Conservation (phyloP, 2,888 invertebrate genomes). For the Parascotia fuliginaria region DNA sequence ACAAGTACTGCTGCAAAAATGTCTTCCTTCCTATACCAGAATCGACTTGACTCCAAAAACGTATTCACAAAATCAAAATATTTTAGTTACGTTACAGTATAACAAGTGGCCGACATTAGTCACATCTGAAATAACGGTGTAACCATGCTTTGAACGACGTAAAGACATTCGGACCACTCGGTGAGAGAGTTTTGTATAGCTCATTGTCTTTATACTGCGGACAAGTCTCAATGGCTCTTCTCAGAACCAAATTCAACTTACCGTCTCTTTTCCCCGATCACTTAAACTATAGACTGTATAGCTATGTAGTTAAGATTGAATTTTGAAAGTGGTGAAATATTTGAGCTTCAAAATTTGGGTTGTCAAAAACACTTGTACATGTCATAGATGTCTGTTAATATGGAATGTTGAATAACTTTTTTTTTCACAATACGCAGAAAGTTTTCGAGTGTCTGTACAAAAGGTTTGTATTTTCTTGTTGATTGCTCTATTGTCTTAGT, state of each 20-base stretch:
- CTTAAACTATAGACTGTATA: constrained; percentile 43
- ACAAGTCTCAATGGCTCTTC: constrained; percentile 69
- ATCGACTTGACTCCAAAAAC: constrained; percentile 34
- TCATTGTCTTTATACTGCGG: constrained; percentile 75
- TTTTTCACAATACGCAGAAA: constrained; percentile 71
- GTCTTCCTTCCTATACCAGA: not conserved
- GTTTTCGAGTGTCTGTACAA: constrained; percentile 52
- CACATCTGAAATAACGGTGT: constrained; percentile 64
- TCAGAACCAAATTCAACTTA: constrained; percentile 43
- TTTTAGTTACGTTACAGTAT: constrained; percentile 33
- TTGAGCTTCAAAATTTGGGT: constrained; percentile 31
- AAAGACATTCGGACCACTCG: constrained; percentile 76
- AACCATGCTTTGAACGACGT: constrained; percentile 53
- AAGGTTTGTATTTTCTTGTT: constrained; percentile 59
- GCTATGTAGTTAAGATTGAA: constrained; percentile 29
- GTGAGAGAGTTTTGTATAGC: constrained; percentile 73
- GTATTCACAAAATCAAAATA: constrained; percentile 32
- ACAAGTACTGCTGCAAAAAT: not conserved
- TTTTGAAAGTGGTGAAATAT: not conserved
- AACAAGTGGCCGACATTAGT: constrained; percentile 50
- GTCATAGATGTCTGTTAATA: constrained; percentile 84
- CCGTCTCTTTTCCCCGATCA: constrained; percentile 22
- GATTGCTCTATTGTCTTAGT: constrained; percentile 68
- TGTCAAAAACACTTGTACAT: constrained; percentile 76
- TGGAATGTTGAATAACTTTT: constrained; percentile 66